phyloP scores from a whole-genome alignment of 2,888 invertebrate genomes.

The Epiblema foenella region DNA sequence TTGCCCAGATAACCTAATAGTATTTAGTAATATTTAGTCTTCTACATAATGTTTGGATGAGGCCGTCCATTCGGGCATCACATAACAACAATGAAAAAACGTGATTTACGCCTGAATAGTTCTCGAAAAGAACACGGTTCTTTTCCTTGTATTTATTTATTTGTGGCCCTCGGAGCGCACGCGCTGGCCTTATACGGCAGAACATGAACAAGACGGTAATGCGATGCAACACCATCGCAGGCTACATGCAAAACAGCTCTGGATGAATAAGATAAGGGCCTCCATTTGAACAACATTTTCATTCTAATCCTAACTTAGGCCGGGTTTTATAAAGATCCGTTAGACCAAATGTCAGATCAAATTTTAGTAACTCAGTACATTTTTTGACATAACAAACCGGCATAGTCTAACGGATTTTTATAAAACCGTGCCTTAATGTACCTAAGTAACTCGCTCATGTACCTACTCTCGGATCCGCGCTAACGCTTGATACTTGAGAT shows the following conservation, averaged over 20 bases:
- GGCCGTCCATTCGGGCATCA: not conserved
- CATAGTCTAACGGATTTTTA: no score
- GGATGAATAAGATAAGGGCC: slow-evolving; percentile 26
- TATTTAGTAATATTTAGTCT: not conserved
- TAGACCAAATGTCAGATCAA: no score
- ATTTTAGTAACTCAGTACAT: no score
- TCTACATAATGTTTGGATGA: not conserved
- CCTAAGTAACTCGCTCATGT: no score
- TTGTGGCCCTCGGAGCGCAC: slow-evolving; percentile 64
- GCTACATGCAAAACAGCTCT: slow-evolving; percentile 42
- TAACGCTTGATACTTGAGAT: no score
- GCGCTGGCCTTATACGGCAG: slow-evolving; percentile 74
- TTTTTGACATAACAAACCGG: no score
- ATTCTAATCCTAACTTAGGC: not conserved
- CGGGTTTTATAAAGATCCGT: no score
- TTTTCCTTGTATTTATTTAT: slow-evolving; percentile 47
- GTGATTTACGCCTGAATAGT: slow-evolving; percentile 18
- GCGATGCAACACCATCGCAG: slow-evolving; percentile 64
- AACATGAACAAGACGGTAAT: slow-evolving; percentile 71
- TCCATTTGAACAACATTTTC: not conserved
- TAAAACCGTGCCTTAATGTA: no score
- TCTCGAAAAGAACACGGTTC: slow-evolving; percentile 23
- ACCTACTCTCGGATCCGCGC: no score
- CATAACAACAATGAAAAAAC: slow-evolving; percentile 18
- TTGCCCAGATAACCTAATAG: no score